Evolutionary conservation across 2,888 invertebrate genomes (phyloP).

Genomic region (Autographa pulchrina): DNA sequence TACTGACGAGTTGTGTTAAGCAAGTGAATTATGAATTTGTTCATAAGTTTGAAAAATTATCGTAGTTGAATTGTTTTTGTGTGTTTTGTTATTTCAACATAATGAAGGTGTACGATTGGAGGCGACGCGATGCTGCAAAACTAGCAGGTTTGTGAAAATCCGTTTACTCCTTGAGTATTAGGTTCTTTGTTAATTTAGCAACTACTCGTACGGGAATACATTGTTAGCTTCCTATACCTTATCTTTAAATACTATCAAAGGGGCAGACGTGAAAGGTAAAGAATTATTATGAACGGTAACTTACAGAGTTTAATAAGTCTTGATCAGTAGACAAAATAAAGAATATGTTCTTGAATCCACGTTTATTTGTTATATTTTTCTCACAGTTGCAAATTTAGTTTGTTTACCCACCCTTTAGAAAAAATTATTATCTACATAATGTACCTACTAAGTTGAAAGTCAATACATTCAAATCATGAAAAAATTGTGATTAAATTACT

Average conservation of each 20-base stretch:
- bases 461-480: no score
- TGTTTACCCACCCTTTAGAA: no score
- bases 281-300: neutral
- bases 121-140: constrained; percentile 79
- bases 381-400: no score
- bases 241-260: no score
- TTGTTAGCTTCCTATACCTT: neutral
- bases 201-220: neutral
- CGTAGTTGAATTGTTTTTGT: constrained; percentile 64
- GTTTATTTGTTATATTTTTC: no score
- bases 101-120: constrained; percentile 85
- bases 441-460: no score
- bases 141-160: constrained; percentile 80
- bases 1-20: constrained; percentile 63
- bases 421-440: no score
- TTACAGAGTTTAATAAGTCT: neutral
- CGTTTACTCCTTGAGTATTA: constrained; percentile 1
- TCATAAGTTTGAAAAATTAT: constrained; percentile 62
- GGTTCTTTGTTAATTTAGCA: neutral
- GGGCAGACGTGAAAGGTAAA: neutral
- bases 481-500: no score
- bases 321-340: constrained; percentile 12
- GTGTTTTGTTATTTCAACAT: constrained; percentile 81
- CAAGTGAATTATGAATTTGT: constrained; percentile 59
- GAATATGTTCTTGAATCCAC: no score